Evolutionary conservation across 2,113 vertebrate genomes (phyloP).

Genomic region (Brachionichthys hirsutus): DNA sequence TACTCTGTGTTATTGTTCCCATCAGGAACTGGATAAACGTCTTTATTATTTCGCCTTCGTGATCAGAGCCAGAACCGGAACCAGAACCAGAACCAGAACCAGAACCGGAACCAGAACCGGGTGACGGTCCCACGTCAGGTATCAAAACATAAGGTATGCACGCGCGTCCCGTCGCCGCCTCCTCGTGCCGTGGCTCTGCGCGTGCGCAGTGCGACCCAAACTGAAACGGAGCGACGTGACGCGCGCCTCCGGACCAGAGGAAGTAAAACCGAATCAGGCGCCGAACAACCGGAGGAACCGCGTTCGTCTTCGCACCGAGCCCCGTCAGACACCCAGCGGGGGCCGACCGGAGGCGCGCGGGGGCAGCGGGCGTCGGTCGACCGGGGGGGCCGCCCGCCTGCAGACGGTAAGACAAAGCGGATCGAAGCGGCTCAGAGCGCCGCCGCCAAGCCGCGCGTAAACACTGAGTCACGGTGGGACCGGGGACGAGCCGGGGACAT

Average conservation of each 20-base stretch:
- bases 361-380: background rate
- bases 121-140: constrained; percentile 10
- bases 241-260: constrained; percentile 4
- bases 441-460: background rate
- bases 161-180: constrained; percentile 10
- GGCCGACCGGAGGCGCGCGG: background rate
- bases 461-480: constrained; percentile 17
- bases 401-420: constrained; percentile 36
- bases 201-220: constrained; percentile 40
- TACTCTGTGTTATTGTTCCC: no score
- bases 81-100: no score
- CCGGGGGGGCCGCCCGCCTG: constrained; percentile 25
- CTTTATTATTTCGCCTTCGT: no score
- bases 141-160: constrained; percentile 6
- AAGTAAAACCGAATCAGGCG: constrained; percentile 4
- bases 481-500: background rate
- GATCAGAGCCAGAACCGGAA: no score
- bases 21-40: no score
- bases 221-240: constrained; percentile 3
- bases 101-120: no score
- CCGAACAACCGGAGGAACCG: background rate
- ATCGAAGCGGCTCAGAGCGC: background rate
- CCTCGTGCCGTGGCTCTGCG: constrained; percentile 22
- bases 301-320: background rate
- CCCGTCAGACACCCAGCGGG: background rate